Evolutionary conservation across 2,797 vertebrate species (phyloP), one percentile per base, ranked within the genome.

Genomic region (Taenioides sp.): DNA sequence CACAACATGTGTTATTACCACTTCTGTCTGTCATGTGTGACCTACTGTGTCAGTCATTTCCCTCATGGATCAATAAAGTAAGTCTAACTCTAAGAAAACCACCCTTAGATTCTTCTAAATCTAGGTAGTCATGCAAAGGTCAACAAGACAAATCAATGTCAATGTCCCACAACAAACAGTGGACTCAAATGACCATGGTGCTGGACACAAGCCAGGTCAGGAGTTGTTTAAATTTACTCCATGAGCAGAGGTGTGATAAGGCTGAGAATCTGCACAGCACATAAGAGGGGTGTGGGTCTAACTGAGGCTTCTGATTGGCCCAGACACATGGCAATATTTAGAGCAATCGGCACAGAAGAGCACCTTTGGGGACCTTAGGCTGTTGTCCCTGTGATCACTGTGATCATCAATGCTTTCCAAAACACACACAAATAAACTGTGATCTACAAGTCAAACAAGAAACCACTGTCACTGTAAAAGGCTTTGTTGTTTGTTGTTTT

Each of bases 271-370:
- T 12, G 18, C 68, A 74, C 81, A 28, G 63, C 67, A 67, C 65
- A 25, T 22, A 9, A 37, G 69, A 75, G 81, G 83, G 90, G 90
- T 76, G 88, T 92, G 89, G 54, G 50, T 43, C 18, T 61, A 5
- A 10, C 22, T 65, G 58, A 59, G 62, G 25, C 31, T 70, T 78
- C 27, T 65, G 84, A 93, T 93, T 93, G 92, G 92, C 57, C 72
- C 66, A 77, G 59, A 70, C 52, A 10, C 6, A 40, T 77, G 78
- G 77, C 77, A 87, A 83, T 87, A 89, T 89, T 81, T 82, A 77
- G 81, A 77, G 70, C 67, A 18, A 76, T 71, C 55, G 67, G 84
- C 83, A 89, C 81, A 80, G 40, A 2, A 37, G 34, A 7, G 34
- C 34, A 37, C 34, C 34, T 37, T 37, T 37, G 9, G 34, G 34